Conservation (phyloP, 2,797 vertebrate species). For the Steatocranus sp. region DNA sequence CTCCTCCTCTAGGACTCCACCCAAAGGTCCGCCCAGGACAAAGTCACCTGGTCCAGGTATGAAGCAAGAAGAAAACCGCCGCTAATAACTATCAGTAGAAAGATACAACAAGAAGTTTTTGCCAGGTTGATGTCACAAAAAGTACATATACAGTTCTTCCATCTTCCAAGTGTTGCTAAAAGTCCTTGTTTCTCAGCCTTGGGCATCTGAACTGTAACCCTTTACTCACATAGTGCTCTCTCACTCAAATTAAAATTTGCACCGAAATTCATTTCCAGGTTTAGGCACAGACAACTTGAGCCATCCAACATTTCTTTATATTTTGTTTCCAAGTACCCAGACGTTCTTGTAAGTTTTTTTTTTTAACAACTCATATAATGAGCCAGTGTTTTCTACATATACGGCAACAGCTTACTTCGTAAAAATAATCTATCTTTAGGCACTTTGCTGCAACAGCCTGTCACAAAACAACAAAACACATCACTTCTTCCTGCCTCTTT, state of each 20-base stretch:
- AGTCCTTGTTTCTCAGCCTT: neutral
- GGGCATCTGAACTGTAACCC: neutral
- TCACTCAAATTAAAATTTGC: neutral
- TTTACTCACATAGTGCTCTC: neutral
- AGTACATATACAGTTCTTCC: neutral
- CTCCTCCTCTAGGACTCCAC: conserved; percentile 36
- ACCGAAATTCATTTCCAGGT: accelerated
- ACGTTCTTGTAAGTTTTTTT: too few relatives aligned
- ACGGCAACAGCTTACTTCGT: accelerated
- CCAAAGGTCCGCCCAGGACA: conserved; percentile 47
- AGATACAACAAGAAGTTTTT: neutral
- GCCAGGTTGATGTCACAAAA: neutral
- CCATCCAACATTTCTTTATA: too few relatives aligned
- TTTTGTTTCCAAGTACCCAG: too few relatives aligned
- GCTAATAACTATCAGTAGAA: neutral
- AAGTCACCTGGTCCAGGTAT: conserved; percentile 62
- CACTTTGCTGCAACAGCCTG: neutral
- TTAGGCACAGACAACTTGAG: too few relatives aligned
- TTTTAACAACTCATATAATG: neutral
- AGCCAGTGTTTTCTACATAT: neutral
- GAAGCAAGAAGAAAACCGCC: accelerated
- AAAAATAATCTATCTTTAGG: neutral
- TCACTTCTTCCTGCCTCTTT: neutral
- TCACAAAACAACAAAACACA: neutral
- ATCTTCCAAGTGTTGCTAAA: neutral